These are phyloP conservation scores for Gisinianus flammeolus DNA, from an alignment of 2,888 invertebrate species.

Conservation along the genomic window DNA sequence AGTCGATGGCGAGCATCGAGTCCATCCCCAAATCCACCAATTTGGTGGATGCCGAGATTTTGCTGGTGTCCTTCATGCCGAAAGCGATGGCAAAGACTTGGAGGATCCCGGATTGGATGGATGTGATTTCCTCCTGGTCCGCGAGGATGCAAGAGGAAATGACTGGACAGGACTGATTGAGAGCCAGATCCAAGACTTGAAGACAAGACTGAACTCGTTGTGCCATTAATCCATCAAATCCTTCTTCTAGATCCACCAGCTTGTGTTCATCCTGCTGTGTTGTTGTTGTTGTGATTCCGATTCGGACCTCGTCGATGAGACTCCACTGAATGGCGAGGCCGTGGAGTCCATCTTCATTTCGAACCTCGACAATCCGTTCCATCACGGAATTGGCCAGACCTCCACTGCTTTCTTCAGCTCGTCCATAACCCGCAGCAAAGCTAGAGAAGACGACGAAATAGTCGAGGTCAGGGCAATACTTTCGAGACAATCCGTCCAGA, in stretches of 20 bases:
- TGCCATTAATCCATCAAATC: constrained; percentile 77
- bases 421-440: constrained; percentile 88
- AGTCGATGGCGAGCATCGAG: constrained; percentile 68
- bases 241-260: constrained; percentile 67
- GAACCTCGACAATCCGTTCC: constrained; percentile 83
- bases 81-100: constrained; percentile 63
- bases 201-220: constrained; percentile 85
- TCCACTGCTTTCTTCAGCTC: constrained; percentile 89
- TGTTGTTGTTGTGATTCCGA: constrained; percentile 73
- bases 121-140: constrained; percentile 58
- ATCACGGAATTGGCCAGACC: constrained; percentile 88
- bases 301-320: constrained; percentile 85
- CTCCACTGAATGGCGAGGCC: constrained; percentile 90
- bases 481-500: too few relatives aligned
- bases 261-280: constrained; percentile 60
- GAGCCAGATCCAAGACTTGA: constrained; percentile 70
- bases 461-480: constrained; percentile 68
- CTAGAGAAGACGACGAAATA: constrained; percentile 93
- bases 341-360: constrained; percentile 73
- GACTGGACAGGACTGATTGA: too few relatives aligned
- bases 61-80: constrained; percentile 64
- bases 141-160: constrained; percentile 70
- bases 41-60: constrained; percentile 64
- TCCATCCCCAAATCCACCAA: too few relatives aligned
- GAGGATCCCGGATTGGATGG: constrained; percentile 61